Conservation (phyloP, 2,888 invertebrate species). For the Lagria hirta region DNA sequence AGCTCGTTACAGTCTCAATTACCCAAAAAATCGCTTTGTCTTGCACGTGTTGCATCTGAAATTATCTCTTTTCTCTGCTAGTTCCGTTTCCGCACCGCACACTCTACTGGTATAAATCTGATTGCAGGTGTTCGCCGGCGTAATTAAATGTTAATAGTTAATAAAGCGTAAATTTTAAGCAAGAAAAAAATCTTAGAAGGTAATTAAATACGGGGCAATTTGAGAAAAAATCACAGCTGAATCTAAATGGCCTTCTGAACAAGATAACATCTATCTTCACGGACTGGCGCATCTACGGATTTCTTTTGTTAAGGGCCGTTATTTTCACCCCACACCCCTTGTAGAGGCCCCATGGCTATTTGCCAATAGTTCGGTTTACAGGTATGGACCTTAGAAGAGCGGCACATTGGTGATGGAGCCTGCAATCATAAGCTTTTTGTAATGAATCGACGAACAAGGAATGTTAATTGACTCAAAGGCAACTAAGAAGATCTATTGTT, state of each 20-base stretch:
- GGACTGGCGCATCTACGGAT: conserved; percentile 46
- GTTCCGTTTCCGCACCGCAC: too few species aligned
- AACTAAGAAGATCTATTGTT: too few species aligned
- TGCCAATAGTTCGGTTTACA: conserved; percentile 32
- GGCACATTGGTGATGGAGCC: too few species aligned
- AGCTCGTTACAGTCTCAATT: too few species aligned
- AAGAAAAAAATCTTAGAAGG: conserved; percentile 17
- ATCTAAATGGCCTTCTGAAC: conserved; percentile 44
- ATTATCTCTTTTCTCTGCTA: neutral
- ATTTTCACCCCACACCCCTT: conserved; percentile 31
- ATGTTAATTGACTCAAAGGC: too few species aligned
- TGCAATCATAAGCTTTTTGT: too few species aligned
- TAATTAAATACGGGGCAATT: conserved; percentile 45
- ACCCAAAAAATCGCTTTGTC: too few species aligned
- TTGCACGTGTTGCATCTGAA: neutral
- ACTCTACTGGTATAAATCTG: conserved; percentile 11
- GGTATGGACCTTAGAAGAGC: conserved; percentile 19
- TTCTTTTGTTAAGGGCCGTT: conserved; percentile 49
- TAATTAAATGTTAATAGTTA: conserved; percentile 10
- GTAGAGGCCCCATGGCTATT: conserved; percentile 34
- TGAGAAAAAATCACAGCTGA: conserved; percentile 39
- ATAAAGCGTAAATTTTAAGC: conserved; percentile 12
- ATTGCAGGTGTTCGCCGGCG: conserved; percentile 15
- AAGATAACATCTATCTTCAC: conserved; percentile 47
- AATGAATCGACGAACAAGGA: too few species aligned